Percentiles rank a stretch among this genome's conserved stretches.
These are phyloP conservation scores for Glaucopsyche alexis DNA, from an alignment of 2,888 invertebrate genomes.

Conservation along the genomic window DNA sequence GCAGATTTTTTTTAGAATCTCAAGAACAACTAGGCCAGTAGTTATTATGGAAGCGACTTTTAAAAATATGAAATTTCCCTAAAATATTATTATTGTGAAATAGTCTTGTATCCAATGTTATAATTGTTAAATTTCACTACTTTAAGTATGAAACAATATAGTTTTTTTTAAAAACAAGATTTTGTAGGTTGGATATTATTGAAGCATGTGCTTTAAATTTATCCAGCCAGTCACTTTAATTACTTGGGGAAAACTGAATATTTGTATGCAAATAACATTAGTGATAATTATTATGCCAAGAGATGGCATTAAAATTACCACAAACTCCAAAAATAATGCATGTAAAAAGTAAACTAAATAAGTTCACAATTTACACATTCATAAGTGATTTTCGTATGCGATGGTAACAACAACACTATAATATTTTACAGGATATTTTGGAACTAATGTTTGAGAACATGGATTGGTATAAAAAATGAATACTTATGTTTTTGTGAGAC, in stretches of 20 bases:
- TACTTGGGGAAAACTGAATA: constrained; percentile 75
- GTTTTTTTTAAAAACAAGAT: not conserved
- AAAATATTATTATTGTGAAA: not conserved
- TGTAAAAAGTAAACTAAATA: constrained; percentile 65
- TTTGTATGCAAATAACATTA: constrained; percentile 62
- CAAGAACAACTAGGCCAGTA: constrained; percentile 53
- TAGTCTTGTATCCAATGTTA: no score
- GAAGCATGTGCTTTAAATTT: not conserved
- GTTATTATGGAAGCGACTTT: not conserved
- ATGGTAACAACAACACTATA: constrained; percentile 64
- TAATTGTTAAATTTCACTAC: no score
- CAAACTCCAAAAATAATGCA: constrained; percentile 42
- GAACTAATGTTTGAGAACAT: no score
- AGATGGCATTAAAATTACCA: constrained; percentile 54
- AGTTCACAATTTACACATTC: constrained; percentile 68
- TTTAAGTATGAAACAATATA: not conserved
- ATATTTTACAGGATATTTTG: not conserved
- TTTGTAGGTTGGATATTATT: not conserved
- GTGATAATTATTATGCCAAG: constrained; percentile 69
- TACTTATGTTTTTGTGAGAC: no score
- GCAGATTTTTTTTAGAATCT: constrained; percentile 35
- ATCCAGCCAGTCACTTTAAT: constrained; percentile 49
- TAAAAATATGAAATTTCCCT: constrained; percentile 4
- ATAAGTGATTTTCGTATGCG: constrained; percentile 42
- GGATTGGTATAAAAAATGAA: no score